phyloP scores from a whole-genome alignment of 2,797 vertebrate species.

The Cirrhinus molitorella region DNA sequence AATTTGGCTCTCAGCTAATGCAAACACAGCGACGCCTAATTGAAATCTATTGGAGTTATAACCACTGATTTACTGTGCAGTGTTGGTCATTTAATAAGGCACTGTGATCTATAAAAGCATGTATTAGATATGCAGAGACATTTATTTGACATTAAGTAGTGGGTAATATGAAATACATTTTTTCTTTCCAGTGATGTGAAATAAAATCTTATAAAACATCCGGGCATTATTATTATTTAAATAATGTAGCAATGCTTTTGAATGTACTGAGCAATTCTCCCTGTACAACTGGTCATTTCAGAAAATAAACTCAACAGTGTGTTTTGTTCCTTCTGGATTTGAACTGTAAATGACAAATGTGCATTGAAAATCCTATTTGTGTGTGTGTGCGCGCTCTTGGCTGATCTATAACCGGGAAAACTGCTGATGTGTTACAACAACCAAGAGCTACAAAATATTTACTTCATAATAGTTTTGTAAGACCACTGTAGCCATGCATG shows the following conservation, averaged over 20 bases:
- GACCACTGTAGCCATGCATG: not conserved
- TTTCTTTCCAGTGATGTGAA: not conserved
- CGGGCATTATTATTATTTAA: not conserved
- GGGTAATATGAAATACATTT: conserved; percentile 28
- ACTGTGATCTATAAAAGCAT: conserved; percentile 43
- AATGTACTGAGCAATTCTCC: not conserved
- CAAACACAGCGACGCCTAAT: conserved; percentile 55
- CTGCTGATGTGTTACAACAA: not conserved
- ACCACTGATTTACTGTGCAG: conserved; percentile 52
- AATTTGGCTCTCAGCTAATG: conserved; percentile 46
- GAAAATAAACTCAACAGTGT: not conserved
- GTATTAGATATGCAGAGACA: conserved; percentile 43
- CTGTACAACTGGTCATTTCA: not conserved
- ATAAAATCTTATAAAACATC: conserved; percentile 30
- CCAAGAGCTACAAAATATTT: conserved; percentile 2
- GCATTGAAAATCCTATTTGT: not conserved
- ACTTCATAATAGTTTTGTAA: not conserved
- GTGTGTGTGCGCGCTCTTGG: not conserved
- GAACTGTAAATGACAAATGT: not conserved
- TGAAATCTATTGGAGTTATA: conserved; percentile 54
- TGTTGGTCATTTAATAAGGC: conserved; percentile 50
- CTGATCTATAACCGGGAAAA: conserved; percentile 11
- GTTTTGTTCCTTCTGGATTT: conserved; percentile 5
- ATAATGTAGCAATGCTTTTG: conserved; percentile 8
- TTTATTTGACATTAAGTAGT: conserved; percentile 57